Conservation (phyloP, 37 sponge, comb jelly and placozoan genomes). For the Ianthella basta region DNA sequence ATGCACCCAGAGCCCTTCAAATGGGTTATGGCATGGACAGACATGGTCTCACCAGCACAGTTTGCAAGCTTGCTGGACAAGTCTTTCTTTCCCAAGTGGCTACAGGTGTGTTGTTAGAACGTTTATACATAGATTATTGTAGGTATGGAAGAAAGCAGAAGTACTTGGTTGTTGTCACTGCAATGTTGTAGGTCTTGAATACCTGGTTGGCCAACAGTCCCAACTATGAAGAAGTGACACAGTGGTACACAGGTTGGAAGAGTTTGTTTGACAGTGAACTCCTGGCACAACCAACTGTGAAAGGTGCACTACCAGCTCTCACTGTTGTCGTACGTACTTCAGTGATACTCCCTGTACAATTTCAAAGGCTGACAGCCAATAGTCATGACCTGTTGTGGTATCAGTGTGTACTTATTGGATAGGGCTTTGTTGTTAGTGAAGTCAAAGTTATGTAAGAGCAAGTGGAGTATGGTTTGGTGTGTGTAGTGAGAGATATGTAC, state of each 20-base stretch:
- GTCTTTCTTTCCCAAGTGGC: conserved; percentile 95
- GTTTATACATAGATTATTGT: conserved; percentile 55
- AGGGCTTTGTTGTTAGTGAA: no score
- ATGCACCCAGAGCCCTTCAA: conserved; percentile 83
- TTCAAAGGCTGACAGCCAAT: no score
- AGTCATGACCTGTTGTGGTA: no score
- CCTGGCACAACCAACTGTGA: conserved; percentile 69
- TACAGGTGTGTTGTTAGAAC: conserved; percentile 73
- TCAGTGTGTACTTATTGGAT: no score
- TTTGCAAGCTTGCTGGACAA: conserved; percentile 83
- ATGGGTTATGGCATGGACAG: conserved; percentile 91
- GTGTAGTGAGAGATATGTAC: background rate
- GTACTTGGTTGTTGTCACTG: no score
- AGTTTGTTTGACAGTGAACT: conserved; percentile 71
- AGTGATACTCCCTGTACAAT: background rate
- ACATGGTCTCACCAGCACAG: conserved; percentile 83
- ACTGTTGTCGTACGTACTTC: background rate
- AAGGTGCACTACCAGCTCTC: background rate
- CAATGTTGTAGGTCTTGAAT: conserved; percentile 48
- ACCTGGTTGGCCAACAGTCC: conserved; percentile 78
- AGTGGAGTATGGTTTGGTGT: background rate
- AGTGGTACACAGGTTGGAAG: conserved; percentile 98
- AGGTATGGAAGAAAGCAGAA: no score
- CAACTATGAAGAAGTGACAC: conserved; percentile 91
- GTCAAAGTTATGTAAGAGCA: no score